phyloP scores from a whole-genome alignment of 1,140 invertebrate species.

The Gryllus bimaculatus region DNA sequence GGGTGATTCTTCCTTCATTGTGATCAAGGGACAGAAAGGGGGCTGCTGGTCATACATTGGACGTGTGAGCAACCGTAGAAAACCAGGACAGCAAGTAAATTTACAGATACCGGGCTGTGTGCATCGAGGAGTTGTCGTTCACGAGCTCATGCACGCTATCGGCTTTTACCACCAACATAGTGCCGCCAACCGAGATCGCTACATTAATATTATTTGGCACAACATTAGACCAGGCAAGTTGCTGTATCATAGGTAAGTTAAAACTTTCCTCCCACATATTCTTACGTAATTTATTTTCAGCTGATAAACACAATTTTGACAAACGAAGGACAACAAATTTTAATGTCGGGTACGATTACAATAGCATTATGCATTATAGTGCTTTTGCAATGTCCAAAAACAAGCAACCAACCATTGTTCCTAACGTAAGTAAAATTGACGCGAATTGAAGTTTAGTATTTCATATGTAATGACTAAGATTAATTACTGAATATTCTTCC shows the following conservation, averaged over 20 bases:
- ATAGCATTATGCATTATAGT: neutral
- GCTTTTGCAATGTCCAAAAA: neutral
- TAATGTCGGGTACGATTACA: neutral
- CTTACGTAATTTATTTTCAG: too few species aligned
- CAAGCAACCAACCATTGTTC: neutral
- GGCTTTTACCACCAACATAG: constrained; percentile 63
- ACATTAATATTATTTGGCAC: constrained; percentile 47
- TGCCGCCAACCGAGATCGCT: constrained; percentile 52
- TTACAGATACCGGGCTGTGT: constrained; percentile 45
- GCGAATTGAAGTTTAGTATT: neutral
- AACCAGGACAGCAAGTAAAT: constrained; percentile 45
- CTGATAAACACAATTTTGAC: too few species aligned
- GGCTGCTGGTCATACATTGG: constrained; percentile 49
- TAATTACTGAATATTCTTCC: neutral
- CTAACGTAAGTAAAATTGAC: neutral
- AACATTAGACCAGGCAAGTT: constrained; percentile 46
- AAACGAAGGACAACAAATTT: neutral
- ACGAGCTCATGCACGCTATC: constrained; percentile 54
- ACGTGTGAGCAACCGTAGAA: constrained; percentile 33
- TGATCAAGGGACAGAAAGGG: constrained; percentile 31
- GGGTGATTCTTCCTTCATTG: constrained; percentile 44
- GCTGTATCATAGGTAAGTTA: too few species aligned
- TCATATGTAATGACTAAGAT: neutral
- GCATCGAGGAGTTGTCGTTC: constrained; percentile 47
- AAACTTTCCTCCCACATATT: too few species aligned